Evolutionary conservation across 2,888 invertebrate species (phyloP).

Genomic region (Amphimallon solstitiale): DNA sequence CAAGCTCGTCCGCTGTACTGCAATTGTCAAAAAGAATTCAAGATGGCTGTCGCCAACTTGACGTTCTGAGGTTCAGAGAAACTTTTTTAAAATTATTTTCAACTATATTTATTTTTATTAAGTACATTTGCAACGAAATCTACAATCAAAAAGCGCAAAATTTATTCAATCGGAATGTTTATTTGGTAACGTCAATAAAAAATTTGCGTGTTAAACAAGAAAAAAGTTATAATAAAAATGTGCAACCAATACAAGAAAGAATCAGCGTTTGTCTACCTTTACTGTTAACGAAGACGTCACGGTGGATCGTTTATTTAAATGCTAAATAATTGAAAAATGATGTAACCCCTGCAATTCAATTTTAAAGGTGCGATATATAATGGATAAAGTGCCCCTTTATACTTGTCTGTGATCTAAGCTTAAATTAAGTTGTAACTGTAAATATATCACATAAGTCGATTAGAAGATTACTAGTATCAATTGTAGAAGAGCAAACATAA

Average conservation of each 20-base stretch:
- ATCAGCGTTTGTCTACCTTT: conserved; percentile 10
- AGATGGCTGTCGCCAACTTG: conserved; percentile 62
- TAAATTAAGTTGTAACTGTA: conserved; percentile 34
- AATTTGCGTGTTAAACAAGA: background rate
- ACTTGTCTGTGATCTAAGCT: conserved; percentile 37
- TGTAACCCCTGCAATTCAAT: conserved; percentile 23
- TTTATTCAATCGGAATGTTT: background rate
- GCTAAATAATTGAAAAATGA: conserved; percentile 29
- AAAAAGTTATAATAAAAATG: conserved; percentile 11
- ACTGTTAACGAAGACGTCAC: conserved; percentile 29
- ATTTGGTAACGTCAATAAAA: background rate
- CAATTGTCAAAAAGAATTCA: conserved; percentile 52
- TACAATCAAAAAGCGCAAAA: background rate
- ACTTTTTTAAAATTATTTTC: conserved; percentile 46
- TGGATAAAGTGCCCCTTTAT: conserved; percentile 33
- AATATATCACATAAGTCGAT: conserved; percentile 25
- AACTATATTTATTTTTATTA: conserved; percentile 28
- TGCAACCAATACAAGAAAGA: conserved; percentile 7
- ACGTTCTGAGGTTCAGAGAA: conserved; percentile 55
- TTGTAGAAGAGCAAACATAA: conserved; percentile 1
- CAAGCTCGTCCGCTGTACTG: conserved; percentile 8
- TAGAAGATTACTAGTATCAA: conserved; percentile 19
- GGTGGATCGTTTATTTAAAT: conserved; percentile 21
- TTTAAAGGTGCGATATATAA: conserved; percentile 21
- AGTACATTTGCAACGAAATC: conserved; percentile 3